Conservation (phyloP, 1,140 invertebrate genomes). For the Andrena cerasifolii region DNA sequence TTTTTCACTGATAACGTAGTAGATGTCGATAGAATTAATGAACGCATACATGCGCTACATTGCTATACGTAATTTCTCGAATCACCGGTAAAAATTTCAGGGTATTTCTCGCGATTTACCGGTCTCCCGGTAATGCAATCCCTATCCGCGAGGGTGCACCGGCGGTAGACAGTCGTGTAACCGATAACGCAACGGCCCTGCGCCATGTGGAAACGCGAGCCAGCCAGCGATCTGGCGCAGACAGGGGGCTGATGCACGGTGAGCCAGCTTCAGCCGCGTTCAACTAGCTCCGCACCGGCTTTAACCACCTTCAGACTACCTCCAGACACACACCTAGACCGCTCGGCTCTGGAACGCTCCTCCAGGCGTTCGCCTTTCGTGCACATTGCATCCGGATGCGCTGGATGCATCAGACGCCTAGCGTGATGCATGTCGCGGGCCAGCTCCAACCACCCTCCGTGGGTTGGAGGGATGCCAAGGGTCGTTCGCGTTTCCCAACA, state of each 20-base stretch:
- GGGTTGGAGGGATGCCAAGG: constrained; percentile 68
- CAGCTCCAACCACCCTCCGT: constrained; percentile 16
- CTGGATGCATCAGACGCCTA: constrained; percentile 70
- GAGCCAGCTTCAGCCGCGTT: constrained; percentile 35
- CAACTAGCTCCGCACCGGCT: constrained; percentile 25
- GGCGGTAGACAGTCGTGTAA: constrained; percentile 50
- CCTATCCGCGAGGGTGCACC: background rate
- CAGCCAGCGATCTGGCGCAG: constrained; percentile 58
- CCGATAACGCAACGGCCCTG: constrained; percentile 54
- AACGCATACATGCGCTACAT: too few species aligned
- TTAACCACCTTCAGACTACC: constrained; percentile 17
- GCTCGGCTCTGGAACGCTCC: constrained; percentile 6
- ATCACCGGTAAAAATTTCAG: too few species aligned
- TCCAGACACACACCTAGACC: background rate
- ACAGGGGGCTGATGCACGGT: constrained; percentile 68
- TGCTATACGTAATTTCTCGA: too few species aligned
- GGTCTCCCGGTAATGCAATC: too few species aligned
- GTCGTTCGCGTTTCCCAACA: constrained; percentile 63
- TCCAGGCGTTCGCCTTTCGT: constrained; percentile 54
- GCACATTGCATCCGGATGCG: constrained; percentile 63
- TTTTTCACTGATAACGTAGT: too few species aligned
- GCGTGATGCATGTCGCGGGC: constrained; percentile 70
- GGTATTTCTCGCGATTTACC: too few species aligned
- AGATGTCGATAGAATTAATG: too few species aligned
- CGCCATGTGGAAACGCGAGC: constrained; percentile 41